phyloP scores from a whole-genome alignment of 2,888 invertebrate genomes.

The Drepanosiphum platanoidis region DNA sequence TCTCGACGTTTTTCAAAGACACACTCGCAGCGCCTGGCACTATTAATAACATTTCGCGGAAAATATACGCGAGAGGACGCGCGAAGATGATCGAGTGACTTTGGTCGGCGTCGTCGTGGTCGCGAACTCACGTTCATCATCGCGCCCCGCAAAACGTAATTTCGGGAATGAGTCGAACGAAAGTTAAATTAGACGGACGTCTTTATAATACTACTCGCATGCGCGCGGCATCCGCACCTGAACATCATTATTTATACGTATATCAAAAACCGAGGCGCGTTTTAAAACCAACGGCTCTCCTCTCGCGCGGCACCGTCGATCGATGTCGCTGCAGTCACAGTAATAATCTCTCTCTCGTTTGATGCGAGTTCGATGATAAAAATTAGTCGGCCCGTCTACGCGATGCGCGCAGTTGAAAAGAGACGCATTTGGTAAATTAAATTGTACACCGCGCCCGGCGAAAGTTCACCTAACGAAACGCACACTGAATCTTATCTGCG shows the following conservation, averaged over 20 bases:
- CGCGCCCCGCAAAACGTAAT: not conserved
- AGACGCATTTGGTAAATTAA: conserved; percentile 41
- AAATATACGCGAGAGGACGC: not conserved
- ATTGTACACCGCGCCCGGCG: not conserved
- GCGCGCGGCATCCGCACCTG: too few relatives aligned
- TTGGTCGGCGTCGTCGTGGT: too few relatives aligned
- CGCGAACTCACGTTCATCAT: too few relatives aligned
- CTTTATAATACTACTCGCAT: too few relatives aligned
- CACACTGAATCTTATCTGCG: not conserved
- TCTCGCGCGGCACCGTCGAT: too few relatives aligned
- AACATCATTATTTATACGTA: not conserved
- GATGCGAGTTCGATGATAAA: conserved; percentile 14
- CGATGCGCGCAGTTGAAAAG: not conserved
- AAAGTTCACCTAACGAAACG: not conserved
- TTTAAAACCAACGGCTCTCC: not conserved
- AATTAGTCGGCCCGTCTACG: conserved; percentile 2
- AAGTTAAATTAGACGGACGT: not conserved
- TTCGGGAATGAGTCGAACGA: not conserved
- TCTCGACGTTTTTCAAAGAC: not conserved
- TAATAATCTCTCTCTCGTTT: not conserved
- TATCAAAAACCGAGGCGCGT: not conserved
- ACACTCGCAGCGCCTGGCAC: too few relatives aligned
- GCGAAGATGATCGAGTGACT: not conserved
- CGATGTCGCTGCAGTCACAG: not conserved
- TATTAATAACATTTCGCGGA: not conserved